Evolutionary conservation across 2,113 vertebrate species (phyloP).

Genomic region (Pteruthius melanotis): DNA sequence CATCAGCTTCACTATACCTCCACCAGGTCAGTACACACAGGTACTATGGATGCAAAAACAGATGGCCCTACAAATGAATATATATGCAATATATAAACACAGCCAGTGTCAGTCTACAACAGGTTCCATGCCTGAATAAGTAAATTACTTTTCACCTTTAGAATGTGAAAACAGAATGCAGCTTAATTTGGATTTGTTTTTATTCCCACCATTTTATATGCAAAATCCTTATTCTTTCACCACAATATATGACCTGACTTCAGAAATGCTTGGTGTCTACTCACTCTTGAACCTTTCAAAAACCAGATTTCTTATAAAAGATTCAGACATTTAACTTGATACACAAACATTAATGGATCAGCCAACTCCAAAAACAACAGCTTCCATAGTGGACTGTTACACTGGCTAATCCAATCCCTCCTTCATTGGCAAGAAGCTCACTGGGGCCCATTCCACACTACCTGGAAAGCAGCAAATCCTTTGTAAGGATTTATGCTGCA

Average conservation of each 20-base stretch:
- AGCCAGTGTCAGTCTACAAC: neutral
- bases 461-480: neutral
- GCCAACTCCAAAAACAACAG: neutral
- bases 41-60: neutral
- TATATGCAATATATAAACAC: neutral
- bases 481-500: neutral
- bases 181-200: neutral
- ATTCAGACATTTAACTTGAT: neutral
- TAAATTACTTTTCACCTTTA: neutral
- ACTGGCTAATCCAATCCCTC: neutral
- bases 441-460: neutral
- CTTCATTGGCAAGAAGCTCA: neutral
- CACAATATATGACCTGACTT: neutral
- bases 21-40: neutral
- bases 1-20: neutral
- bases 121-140: neutral
- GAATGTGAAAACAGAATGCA: neutral
- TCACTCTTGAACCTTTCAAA: neutral
- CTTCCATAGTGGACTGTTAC: neutral
- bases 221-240: neutral
- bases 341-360: accelerated
- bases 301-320: neutral
- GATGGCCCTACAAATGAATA: neutral
- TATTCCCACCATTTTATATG: neutral
- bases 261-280: neutral